Evolutionary conservation across 2,797 vertebrate species (phyloP).

Genomic region (Periophthalmus magnuspinnatus): DNA sequence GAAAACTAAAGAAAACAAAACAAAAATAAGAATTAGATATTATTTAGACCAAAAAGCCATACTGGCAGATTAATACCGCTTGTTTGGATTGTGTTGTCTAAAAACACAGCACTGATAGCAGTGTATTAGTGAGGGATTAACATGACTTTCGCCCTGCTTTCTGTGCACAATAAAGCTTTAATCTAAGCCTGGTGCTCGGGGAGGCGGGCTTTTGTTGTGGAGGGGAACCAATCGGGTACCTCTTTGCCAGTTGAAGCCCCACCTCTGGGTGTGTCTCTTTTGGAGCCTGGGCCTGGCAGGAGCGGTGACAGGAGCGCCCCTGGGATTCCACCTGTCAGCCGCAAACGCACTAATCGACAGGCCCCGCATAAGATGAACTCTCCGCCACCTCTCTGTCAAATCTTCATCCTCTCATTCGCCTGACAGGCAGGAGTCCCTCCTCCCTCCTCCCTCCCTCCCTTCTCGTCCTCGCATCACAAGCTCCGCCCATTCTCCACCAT

Average conservation of each 20-base stretch:
- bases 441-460: conserved; percentile 23
- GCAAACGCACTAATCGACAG: conserved; percentile 84
- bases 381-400: conserved; percentile 86
- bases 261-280: conserved; percentile 62
- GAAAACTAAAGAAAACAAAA: conserved; percentile 7
- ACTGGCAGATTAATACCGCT: conserved; percentile 41
- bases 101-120: conserved; percentile 57
- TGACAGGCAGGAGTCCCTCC: conserved; percentile 64
- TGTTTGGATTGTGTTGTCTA: conserved; percentile 49
- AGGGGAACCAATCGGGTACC: conserved; percentile 49
- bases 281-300: conserved; percentile 77
- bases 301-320: conserved; percentile 87
- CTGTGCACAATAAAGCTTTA: conserved; percentile 66
- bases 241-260: conserved; percentile 10
- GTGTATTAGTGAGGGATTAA: conserved; percentile 62
- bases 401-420: conserved; percentile 85
- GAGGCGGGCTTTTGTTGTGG: conserved; percentile 19
- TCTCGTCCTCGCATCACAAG: conserved; percentile 8
- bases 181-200: conserved; percentile 45
- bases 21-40: conserved; percentile 25
- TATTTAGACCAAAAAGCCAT: conserved; percentile 8
- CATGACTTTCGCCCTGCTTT: conserved; percentile 62
- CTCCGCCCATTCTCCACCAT: conserved; percentile 47
- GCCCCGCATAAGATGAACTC: conserved; percentile 90
- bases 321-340: conserved; percentile 92